Base-by-base conservation (phyloP, 2,888 invertebrate species). In the Mellilla xanthometata region DNA sequence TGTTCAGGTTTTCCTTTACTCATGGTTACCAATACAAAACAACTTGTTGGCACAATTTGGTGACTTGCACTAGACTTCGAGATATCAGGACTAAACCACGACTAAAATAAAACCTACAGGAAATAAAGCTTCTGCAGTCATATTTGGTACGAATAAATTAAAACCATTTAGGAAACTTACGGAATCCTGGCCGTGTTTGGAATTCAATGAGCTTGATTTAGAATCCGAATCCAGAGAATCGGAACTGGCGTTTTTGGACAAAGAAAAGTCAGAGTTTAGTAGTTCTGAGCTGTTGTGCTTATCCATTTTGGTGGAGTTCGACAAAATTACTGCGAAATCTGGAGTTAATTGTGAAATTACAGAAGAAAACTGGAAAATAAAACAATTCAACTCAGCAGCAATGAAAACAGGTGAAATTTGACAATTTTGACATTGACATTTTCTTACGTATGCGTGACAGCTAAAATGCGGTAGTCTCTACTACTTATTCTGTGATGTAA, bases 151-250 rank as follows among this genome's bases (percentile, higher is more conserved):
- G 58, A 55, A 58, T 58, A 58, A 48, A 58, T 58, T 58, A 55
- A 41, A 52, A 41, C 58, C 75, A 72, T 79, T 76, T 77, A 74
- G 81, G 87, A 77, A 84, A 89, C 92, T 93, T 92, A 95, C 95
- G 77, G 94, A 94, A 82, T 95, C 95, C 76, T 94, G 94, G 61
- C 94, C 95, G 79, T 94, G 93, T 91, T 95, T 96, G 29, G 95
- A 95, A 81, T 94, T 95, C 69, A 95, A 91, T 58, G 95, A 95
- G 82, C 94, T 95, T 49, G 96, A 95, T 88, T 96, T 96, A 29
- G 96, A 95, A 75, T 96, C 96, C 0, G 95, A 94, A 76, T 94
- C 94, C 67, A 95, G 88, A 4, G 95, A 95, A 79, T 96, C 96
- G 36, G 94, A 93, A 76, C 94, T 95, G 36, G 94, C 93, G 83